A percentile compares a stretch with the other conserved stretches of the same genome.
Evolutionary conservation across 2,113 vertebrate genomes (phyloP).

Genomic region (Chlorodrepanis virens): DNA sequence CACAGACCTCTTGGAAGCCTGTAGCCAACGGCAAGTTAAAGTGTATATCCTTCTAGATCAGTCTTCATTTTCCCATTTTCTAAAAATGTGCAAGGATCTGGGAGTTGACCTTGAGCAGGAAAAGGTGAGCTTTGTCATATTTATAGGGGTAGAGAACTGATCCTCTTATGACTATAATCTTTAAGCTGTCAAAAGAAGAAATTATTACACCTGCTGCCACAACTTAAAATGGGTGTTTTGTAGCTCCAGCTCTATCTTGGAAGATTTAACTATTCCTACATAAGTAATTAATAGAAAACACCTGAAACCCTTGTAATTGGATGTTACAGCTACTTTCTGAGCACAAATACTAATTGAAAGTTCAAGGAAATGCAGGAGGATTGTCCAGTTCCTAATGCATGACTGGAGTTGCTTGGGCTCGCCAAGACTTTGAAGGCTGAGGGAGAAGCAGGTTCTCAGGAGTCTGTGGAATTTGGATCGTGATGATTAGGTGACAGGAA

Average conservation of each 20-base stretch:
- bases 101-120: conserved; percentile 82
- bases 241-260: neutral
- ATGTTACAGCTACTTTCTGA: neutral
- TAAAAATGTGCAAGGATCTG: conserved; percentile 89
- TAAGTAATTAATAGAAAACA: neutral
- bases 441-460: neutral
- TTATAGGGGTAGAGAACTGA: neutral
- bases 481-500: neutral
- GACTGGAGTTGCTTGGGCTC: neutral
- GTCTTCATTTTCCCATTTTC: conserved; percentile 79
- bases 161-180: neutral
- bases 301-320: neutral
- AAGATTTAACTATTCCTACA: neutral
- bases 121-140: conserved; percentile 71
- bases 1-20: conserved; percentile 88
- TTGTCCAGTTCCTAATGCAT: neutral
- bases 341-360: neutral
- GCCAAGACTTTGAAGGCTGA: accelerated
- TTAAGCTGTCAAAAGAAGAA: neutral
- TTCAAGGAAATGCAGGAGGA: neutral
- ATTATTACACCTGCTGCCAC: neutral
- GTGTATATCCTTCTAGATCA: conserved; percentile 93
- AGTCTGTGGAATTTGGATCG: neutral
- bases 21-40: conserved; percentile 77
- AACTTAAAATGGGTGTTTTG: neutral